Base-by-base conservation (phyloP, 2,113 vertebrate species). In the Junco hyemalis region DNA sequence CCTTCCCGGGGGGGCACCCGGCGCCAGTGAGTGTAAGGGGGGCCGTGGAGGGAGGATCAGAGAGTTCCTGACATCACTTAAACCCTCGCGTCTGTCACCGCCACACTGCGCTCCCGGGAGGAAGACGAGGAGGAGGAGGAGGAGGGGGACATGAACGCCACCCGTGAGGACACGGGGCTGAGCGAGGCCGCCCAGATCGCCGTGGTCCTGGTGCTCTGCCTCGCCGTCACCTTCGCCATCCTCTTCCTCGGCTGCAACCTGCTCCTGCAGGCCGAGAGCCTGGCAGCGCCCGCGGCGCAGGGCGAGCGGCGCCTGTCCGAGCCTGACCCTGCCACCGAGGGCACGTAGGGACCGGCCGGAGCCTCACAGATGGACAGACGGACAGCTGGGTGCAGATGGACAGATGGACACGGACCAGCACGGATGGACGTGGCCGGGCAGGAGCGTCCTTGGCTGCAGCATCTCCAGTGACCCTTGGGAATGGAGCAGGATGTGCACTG, bases 241-340 rank as follows among this genome's bases (percentile, higher is more conserved):
- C 98, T 99, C 94, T 99, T 99, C 94, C 94, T 99, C 50, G 98
- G 99, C 42, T 99, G 98, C 63, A 98, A 99, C 96, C 98, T 99
- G 15, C 98, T 99, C 74, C 99, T 99, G 93, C 98, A 98, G 66
- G 99, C 99, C 0, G 99, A 99, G 96, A 98, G 99, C 26, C 98
- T 99, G 98, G 98, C 98, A 3, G 98, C 98, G 40, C 98, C 98
- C 95, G 53, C 98, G 35, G 98, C 98, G 3, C 98, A 94, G 48
- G 68, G 68, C 0, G 99, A 99, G 90, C 96, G 96, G 31, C 96
- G 96, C 35, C 97, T 88, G 0, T 98, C 98, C 6, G 99, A 99
- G 91, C 96, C 98, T 0, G 99, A 99, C 59, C 97, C 97, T 0
- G 96, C 97, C 1, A 92, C 98, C 17, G 97, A 98, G 17, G 97